A percentile compares a stretch with the other conserved stretches of the same genome.
Evolutionary conservation across 2,888 invertebrate genomes (phyloP).

Genomic region (Cynaeus angustus): DNA sequence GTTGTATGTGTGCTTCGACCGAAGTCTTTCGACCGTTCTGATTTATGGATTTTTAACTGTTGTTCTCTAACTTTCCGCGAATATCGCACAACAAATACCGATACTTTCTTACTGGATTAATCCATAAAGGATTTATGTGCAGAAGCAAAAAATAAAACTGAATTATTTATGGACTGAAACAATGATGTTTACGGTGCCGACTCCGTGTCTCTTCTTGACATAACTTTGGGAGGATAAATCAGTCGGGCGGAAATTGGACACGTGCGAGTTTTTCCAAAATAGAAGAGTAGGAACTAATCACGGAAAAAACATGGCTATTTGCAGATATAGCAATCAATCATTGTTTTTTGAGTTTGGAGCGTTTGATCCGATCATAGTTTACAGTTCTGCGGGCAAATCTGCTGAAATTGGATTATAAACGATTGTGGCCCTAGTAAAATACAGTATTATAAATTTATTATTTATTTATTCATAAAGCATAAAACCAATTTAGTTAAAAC

Average conservation of each 20-base stretch:
- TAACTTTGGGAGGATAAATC: slow-evolving; percentile 26
- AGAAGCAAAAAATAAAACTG: slow-evolving; percentile 21
- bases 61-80: slow-evolving; percentile 3
- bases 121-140: slow-evolving; percentile 22
- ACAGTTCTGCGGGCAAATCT: slow-evolving; percentile 1
- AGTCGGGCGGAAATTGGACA: slow-evolving; percentile 33
- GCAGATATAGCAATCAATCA: slow-evolving; percentile 24
- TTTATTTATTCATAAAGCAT: no score
- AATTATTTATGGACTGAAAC: slow-evolving; percentile 33
- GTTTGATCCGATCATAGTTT: slow-evolving; percentile 1
- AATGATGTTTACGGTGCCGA: slow-evolving; percentile 32
- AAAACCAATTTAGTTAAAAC: no score
- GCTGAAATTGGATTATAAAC: not conserved
- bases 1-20: slow-evolving; percentile 48
- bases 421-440: not conserved
- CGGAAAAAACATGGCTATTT: slow-evolving; percentile 24
- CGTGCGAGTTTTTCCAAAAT: slow-evolving; percentile 36
- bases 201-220: slow-evolving; percentile 14
- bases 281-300: slow-evolving; percentile 19
- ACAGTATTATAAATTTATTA: no score
- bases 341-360: slow-evolving; percentile 5
- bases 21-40: slow-evolving; percentile 40
- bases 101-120: slow-evolving; percentile 17
- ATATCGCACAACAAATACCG: slow-evolving; percentile 13
- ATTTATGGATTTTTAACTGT: slow-evolving; percentile 58